Percentiles rank a stretch among this genome's conserved stretches.
phyloP scores from a whole-genome alignment of 2,797 vertebrate species.

The Anas acuta region DNA sequence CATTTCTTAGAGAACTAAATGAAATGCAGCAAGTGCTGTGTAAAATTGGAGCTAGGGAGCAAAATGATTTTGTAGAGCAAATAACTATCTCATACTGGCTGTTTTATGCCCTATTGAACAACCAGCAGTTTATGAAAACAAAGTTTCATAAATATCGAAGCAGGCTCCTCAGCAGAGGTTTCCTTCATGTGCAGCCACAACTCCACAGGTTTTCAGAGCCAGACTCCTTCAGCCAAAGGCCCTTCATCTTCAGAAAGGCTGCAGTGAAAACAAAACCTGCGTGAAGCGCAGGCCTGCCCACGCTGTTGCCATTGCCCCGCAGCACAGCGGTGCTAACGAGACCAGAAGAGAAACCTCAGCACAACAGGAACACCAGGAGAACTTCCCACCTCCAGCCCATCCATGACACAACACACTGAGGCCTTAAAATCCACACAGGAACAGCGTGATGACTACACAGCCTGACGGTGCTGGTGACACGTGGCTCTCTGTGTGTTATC shows the following conservation, averaged over 20 bases:
- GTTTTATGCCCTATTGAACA: slow-evolving; percentile 78
- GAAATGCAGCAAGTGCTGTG: slow-evolving; percentile 57
- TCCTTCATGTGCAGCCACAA: background rate
- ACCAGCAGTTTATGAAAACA: slow-evolving; percentile 74
- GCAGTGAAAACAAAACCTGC: background rate
- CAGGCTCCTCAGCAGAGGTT: background rate
- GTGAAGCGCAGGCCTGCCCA: background rate
- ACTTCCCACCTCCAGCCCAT: background rate
- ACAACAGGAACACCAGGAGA: background rate
- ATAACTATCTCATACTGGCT: slow-evolving; percentile 67
- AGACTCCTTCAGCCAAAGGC: background rate
- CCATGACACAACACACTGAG: background rate
- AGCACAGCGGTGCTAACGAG: background rate
- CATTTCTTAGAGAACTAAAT: slow-evolving; percentile 66
- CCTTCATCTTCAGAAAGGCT: background rate
- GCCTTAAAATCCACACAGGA: background rate
- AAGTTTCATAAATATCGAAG: slow-evolving; percentile 58
- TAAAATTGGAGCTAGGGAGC: slow-evolving; percentile 66
- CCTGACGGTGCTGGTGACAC: background rate
- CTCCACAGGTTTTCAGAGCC: background rate
- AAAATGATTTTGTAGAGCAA: slow-evolving; percentile 75
- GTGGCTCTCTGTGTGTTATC: background rate
- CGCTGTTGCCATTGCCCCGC: too few relatives aligned
- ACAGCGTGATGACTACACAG: background rate
- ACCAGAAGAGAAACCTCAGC: background rate